These are phyloP conservation scores for Pilophorus perplexus DNA, from an alignment of 2,888 invertebrate species.

Conservation along the genomic window DNA sequence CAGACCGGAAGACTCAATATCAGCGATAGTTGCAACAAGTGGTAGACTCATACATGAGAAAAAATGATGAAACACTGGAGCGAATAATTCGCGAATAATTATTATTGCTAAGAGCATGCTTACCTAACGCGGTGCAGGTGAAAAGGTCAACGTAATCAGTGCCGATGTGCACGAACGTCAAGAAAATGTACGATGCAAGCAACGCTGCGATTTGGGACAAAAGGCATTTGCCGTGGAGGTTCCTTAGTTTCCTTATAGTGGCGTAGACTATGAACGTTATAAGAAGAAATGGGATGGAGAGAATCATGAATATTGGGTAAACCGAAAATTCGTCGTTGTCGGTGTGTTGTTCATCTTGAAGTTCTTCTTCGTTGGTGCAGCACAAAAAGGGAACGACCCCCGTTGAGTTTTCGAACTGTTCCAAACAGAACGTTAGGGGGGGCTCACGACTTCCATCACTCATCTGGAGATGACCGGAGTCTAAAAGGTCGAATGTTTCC, in stretches of 20 bases:
- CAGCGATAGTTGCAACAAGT: too few relatives aligned
- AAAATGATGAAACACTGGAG: too few relatives aligned
- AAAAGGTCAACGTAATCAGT: slow-evolving; percentile 32
- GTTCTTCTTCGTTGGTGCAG: background rate
- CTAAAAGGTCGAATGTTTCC: slow-evolving; percentile 37
- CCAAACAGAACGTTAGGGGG: slow-evolving; percentile 39
- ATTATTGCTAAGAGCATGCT: too few relatives aligned
- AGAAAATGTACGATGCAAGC: slow-evolving; percentile 48
- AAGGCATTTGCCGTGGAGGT: slow-evolving; percentile 52
- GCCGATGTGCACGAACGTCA: slow-evolving; percentile 49
- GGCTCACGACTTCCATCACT: slow-evolving; percentile 2
- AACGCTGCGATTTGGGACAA: slow-evolving; percentile 50
- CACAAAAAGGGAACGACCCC: background rate
- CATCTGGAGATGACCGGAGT: slow-evolving; percentile 21
- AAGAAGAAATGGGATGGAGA: slow-evolving; percentile 58
- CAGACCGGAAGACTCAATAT: too few relatives aligned
- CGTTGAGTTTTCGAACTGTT: background rate
- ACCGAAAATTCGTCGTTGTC: slow-evolving; percentile 24
- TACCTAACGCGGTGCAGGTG: slow-evolving; percentile 42
- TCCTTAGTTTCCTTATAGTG: slow-evolving; percentile 57
- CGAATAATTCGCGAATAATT: too few relatives aligned
- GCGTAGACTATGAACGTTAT: slow-evolving; percentile 57
- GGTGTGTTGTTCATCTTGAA: too few relatives aligned
- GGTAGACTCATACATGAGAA: too few relatives aligned
- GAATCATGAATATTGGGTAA: slow-evolving; percentile 53